Percentiles rank a stretch among this genome's conserved stretches.
Evolutionary conservation across 2,113 vertebrate genomes (phyloP).

Genomic region (Malurus cyaneus): DNA sequence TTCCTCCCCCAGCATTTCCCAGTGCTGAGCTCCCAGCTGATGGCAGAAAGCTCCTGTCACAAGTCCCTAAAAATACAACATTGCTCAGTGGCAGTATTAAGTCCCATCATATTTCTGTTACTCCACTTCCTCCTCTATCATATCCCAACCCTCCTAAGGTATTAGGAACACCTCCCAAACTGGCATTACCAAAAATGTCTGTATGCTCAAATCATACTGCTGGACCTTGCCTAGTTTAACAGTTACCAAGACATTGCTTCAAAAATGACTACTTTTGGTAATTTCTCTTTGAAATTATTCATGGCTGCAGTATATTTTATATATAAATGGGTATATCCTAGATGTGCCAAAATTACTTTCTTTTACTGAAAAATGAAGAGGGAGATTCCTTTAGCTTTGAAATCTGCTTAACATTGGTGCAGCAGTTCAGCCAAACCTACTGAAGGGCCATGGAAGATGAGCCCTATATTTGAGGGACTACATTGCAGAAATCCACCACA

Average conservation of each 20-base stretch:
- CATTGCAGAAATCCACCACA: rapidly evolving
- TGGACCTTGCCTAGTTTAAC: neutral
- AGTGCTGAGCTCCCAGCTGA: constrained; percentile 33
- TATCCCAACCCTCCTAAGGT: neutral
- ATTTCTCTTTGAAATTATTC: neutral
- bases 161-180: neutral
- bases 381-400: neutral
- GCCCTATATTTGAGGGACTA: rapidly evolving
- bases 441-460: neutral
- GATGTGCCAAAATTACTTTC: neutral
- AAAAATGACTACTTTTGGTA: neutral
- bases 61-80: constrained; percentile 51
- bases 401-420: neutral
- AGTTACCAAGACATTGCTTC: neutral
- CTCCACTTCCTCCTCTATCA: neutral
- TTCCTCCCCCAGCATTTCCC: constrained; percentile 12
- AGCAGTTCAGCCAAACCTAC: neutral
- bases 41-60: constrained; percentile 32
- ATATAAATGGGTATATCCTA: neutral
- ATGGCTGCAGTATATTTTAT: neutral
- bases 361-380: neutral
- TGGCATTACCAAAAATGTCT: neutral
- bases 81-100: constrained; percentile 14
- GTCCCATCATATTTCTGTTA: neutral
- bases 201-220: neutral